phyloP scores from a whole-genome alignment of 2,797 vertebrate genomes.

The Clamator glandarius region DNA sequence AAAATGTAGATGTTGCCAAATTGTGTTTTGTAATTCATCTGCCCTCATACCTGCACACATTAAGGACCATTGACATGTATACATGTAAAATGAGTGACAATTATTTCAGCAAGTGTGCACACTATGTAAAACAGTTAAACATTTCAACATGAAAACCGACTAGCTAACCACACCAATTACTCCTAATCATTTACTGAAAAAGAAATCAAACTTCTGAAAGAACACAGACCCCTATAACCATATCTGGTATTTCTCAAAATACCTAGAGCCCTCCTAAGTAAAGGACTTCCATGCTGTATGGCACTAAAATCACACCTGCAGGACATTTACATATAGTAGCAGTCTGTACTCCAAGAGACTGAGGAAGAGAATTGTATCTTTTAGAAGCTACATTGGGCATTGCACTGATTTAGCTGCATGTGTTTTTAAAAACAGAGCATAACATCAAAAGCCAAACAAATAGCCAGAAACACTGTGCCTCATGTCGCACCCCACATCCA shows the following conservation, averaged over 20 bases:
- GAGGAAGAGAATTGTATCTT: background rate
- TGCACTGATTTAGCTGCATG: background rate
- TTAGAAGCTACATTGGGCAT: background rate
- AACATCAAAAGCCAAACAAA: background rate
- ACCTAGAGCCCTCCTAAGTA: background rate
- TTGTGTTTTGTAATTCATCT: background rate
- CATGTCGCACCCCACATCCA: background rate
- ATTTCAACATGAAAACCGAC: background rate
- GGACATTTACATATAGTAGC: background rate
- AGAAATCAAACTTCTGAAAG: background rate
- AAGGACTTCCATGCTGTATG: background rate
- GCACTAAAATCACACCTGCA: background rate
- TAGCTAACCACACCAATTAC: background rate
- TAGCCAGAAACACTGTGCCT: background rate
- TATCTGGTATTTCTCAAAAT: background rate
- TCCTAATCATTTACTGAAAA: background rate
- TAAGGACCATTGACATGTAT: accelerated
- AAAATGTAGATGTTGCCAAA: background rate
- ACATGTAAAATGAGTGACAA: background rate
- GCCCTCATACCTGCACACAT: background rate
- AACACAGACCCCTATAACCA: background rate
- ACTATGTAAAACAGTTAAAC: background rate
- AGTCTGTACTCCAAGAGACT: background rate
- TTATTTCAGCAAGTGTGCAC: background rate
- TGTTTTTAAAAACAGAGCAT: background rate